phyloP scores from a whole-genome alignment of 2,113 vertebrate genomes.

The Thamnaconus septentrionalis region DNA sequence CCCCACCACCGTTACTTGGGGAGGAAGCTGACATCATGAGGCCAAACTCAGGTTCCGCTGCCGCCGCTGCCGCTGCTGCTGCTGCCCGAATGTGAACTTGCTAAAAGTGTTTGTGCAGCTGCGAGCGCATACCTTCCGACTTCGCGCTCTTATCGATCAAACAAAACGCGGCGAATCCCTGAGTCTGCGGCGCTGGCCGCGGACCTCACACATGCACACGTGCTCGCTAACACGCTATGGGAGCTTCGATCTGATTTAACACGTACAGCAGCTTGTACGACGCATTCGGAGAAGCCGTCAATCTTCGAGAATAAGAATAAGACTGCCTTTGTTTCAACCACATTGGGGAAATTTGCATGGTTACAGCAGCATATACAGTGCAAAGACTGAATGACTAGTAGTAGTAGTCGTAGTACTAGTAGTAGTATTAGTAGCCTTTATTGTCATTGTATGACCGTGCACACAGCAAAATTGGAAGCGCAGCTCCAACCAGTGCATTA shows the following conservation, averaged over 20 bases:
- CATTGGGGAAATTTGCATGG: neutral
- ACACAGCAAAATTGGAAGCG: too few species aligned
- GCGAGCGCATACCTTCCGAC: conserved; percentile 39
- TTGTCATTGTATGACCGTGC: too few species aligned
- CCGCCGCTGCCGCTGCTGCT: conserved; percentile 15
- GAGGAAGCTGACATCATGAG: conserved; percentile 14
- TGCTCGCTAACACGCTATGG: neutral
- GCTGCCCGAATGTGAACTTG: conserved; percentile 22
- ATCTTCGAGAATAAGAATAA: too few species aligned
- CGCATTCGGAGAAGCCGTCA: too few species aligned
- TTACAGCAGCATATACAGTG: too few species aligned
- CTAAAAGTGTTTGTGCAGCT: conserved; percentile 63
- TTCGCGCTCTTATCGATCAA: conserved; percentile 46
- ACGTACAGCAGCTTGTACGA: too few species aligned
- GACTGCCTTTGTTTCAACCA: neutral
- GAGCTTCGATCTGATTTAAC: too few species aligned
- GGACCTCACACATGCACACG: neutral
- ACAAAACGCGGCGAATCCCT: conserved; percentile 9
- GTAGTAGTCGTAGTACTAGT: too few species aligned
- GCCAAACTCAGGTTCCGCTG: conserved; percentile 9
- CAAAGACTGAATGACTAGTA: too few species aligned
- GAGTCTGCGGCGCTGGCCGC: neutral
- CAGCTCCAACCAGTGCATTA: too few species aligned
- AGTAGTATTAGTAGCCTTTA: too few species aligned
- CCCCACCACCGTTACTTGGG: neutral